Percentiles rank a stretch among this genome's conserved stretches.
Evolutionary conservation across 2,888 invertebrate genomes (phyloP).

Genomic region (Eupeodes luniger): DNA sequence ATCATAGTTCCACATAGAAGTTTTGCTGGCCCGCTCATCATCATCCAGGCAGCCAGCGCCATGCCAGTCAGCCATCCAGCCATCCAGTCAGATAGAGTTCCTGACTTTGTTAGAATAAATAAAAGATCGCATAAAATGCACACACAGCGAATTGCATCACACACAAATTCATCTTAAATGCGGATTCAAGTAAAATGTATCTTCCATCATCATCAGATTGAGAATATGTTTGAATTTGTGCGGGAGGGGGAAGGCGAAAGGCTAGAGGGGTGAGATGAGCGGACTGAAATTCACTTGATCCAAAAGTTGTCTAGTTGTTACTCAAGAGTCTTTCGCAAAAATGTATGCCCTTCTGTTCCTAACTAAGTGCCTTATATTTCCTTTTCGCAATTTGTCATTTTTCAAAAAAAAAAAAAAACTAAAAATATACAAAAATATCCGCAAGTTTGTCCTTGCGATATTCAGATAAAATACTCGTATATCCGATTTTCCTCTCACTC

Average conservation of each 20-base stretch:
- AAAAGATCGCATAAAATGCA: constrained; percentile 28
- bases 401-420: constrained; percentile 14
- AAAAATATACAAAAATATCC: background rate
- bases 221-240: background rate
- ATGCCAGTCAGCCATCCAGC: too few species aligned
- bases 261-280: too few species aligned
- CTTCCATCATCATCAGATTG: constrained; percentile 11
- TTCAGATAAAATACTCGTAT: constrained; percentile 18
- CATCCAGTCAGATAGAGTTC: background rate
- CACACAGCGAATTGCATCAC: constrained; percentile 22
- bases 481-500: background rate
- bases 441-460: constrained; percentile 40
- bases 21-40: background rate
- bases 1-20: background rate
- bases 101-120: constrained; percentile 15
- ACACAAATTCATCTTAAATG: constrained; percentile 6
- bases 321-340: constrained; percentile 16
- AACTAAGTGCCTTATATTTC: constrained; percentile 54
- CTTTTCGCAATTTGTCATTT: constrained; percentile 50
- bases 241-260: background rate
- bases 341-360: constrained; percentile 44
- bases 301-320: background rate
- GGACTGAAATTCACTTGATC: constrained; percentile 10
- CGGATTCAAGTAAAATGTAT: constrained; percentile 23
- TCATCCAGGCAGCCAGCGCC: too few species aligned